These are phyloP conservation scores for Branchellion lobata DNA, from an alignment of 2,888 invertebrate species.

Conservation along the genomic window DNA sequence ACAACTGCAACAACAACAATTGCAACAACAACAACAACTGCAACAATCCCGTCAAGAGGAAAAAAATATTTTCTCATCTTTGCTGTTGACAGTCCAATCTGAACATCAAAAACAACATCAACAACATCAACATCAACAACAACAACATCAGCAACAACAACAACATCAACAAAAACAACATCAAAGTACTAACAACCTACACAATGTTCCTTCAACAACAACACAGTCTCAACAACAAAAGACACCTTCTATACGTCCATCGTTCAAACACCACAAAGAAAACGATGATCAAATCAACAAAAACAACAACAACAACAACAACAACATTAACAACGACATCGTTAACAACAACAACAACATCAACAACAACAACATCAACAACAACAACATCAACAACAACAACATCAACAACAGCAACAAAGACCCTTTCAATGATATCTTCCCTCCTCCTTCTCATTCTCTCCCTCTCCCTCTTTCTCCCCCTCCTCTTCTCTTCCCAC, in stretches of 20 bases:
- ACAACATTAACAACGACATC: background rate
- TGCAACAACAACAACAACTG: background rate
- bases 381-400: too few species aligned
- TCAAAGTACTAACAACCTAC: background rate
- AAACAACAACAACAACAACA: too few species aligned
- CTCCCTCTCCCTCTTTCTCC: too few species aligned
- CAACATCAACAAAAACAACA: too few species aligned
- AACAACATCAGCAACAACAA: background rate
- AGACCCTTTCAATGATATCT: too few species aligned
- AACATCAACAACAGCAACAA: conserved; percentile 15
- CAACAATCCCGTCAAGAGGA: background rate
- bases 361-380: background rate
- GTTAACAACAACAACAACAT: background rate
- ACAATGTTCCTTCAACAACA: background rate
- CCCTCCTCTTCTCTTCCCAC: too few species aligned
- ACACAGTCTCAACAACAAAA: background rate
- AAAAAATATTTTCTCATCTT: background rate
- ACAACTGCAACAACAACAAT: background rate
- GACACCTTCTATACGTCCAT: background rate
- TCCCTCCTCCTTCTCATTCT: too few species aligned
- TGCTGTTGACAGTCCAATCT: too few species aligned
- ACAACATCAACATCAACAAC: background rate
- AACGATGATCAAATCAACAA: too few species aligned
- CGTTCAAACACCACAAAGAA: too few species aligned
- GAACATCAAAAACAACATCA: too few species aligned